Percentiles rank a stretch among this genome's conserved stretches.
These are phyloP conservation scores for Coendou prehensilis DNA, from an alignment of 2,797 vertebrate genomes.

Conservation along the genomic window DNA sequence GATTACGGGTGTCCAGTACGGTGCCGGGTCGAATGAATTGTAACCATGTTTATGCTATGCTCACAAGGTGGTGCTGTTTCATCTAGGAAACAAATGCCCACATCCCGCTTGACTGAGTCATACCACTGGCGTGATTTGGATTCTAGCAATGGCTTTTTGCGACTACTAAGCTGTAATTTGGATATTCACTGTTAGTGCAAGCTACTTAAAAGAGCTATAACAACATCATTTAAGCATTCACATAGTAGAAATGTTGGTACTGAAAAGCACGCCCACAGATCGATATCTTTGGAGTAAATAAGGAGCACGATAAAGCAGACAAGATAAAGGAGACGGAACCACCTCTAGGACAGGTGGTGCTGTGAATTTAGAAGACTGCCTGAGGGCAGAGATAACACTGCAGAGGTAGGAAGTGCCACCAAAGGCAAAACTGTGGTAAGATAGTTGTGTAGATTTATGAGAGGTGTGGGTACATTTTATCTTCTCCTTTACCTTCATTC, in stretches of 20 bases:
- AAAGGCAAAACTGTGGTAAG: neutral
- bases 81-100: neutral
- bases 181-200: neutral
- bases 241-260: neutral
- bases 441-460: constrained; percentile 8
- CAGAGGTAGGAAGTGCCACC: neutral
- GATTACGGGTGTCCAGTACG: neutral
- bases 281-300: constrained; percentile 32
- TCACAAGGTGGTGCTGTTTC: constrained; percentile 22
- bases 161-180: constrained; percentile 26
- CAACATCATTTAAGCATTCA: neutral
- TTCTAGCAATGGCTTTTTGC: constrained; percentile 4
- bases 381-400: neutral
- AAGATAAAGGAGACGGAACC: neutral
- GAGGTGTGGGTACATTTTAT: neutral
- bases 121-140: neutral
- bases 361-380: neutral
- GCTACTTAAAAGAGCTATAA: neutral
- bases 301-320: neutral
- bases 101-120: neutral
- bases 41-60: neutral
- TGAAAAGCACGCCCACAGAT: neutral
- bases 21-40: neutral
- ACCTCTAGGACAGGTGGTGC: neutral
- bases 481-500: neutral